Evolutionary conservation across 2,113 vertebrate species (phyloP), one percentile per base, ranked within the genome.

Genomic region (Bos taurus): DNA sequence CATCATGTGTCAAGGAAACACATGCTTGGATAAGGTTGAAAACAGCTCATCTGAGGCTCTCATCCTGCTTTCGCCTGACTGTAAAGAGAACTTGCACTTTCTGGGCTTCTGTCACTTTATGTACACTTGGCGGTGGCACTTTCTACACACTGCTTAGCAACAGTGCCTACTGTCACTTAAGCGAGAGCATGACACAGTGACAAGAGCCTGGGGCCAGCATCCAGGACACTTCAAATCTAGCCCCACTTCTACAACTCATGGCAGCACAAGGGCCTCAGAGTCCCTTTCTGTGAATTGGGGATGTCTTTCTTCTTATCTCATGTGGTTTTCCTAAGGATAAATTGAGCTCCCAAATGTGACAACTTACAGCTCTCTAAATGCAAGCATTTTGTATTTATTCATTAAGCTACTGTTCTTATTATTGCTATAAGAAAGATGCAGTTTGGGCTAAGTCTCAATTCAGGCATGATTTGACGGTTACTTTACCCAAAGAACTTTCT

Each of bases 401-500:
- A 23, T 60, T 64, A 78, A 90, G 71, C 11, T 21, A 50, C 25
- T 5, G 2, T 17, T 89, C 26, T 78, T 67, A 36, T 12, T 26
- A 30, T 0, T 3, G 48, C 77, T 28, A 11, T 2, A 74, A 36
- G 46, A 57, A 56, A 84, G 62, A 46, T 5, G 28, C 30, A 5
- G 3, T 57, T 86, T 52, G 56, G 82, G 30, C 54, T 36, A 15
- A 17, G 7, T 88, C 87, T 87, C 64, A 7, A 7, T 9, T 26
- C 17, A 78, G 86, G 50, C 43, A 15, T n/a, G 86, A 78, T 25
- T 52, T 54, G 48, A 43, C 0, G 13, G 82, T 52, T 28, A 64
- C 82, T 82, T 87, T 13, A 48, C 48, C 46, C 52, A 50, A 25
- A 96, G 56, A 92, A 87, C 28, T 60, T 74, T 52, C 26, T 80